These are phyloP conservation scores for Aurelia coerulea DNA, from an alignment of 30 jellyfish, hydroid and myxozoan species.

Conservation along the genomic window DNA sequence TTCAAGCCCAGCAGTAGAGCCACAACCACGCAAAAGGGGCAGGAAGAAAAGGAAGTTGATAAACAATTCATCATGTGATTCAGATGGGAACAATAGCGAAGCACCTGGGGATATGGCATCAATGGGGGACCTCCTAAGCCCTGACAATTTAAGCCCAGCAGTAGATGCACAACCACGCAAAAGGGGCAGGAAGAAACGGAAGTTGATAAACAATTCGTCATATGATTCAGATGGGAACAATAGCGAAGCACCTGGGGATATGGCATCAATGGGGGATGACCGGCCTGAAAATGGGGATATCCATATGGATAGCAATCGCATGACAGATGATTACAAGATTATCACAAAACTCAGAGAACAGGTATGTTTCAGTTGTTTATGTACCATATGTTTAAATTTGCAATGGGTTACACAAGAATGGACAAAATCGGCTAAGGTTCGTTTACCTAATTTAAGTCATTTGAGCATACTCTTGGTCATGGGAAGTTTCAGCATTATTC, in stretches of 20 bases:
- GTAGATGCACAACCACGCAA: conserved; percentile 44
- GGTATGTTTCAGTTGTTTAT: conserved; percentile 21
- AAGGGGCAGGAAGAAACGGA: conserved; percentile 61
- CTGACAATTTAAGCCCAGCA: background rate
- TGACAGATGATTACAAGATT: conserved; percentile 96
- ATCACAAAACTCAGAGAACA: conserved; percentile 72
- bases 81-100: conserved; percentile 60
- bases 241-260: conserved; percentile 50
- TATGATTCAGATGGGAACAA: conserved; percentile 57
- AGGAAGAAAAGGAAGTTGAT: conserved; percentile 61
- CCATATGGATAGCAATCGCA: conserved; percentile 79
- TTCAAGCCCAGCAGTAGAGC: conserved; percentile 20
- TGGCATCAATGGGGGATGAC: conserved; percentile 45
- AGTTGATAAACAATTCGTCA: conserved; percentile 27
- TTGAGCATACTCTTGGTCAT: no score
- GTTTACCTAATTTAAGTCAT: no score
- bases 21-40: conserved; percentile 35
- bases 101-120: conserved; percentile 43
- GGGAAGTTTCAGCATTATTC: no score
- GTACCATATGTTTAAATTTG: no score
- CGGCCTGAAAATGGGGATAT: conserved; percentile 58
- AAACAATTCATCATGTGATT: conserved; percentile 36
- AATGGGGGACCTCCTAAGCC: background rate
- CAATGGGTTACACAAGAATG: no score
- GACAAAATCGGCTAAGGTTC: no score